Conservation (phyloP, 2,113 vertebrate genomes). For the Myanophis thanlyinensis region DNA sequence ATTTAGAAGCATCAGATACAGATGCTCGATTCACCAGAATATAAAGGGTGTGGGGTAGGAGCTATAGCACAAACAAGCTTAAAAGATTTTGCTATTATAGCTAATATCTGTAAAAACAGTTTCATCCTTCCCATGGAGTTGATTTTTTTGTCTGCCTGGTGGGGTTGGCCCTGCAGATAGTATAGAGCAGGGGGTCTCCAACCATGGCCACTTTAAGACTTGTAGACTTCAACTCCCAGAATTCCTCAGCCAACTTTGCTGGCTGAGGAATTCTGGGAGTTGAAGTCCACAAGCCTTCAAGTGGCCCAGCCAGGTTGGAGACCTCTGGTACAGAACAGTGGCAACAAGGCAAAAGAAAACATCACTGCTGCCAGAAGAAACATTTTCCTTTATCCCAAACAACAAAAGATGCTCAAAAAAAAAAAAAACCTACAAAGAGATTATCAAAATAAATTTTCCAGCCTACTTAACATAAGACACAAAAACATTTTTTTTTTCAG, state of each 20-base stretch:
- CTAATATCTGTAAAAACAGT: neutral
- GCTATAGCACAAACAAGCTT: neutral
- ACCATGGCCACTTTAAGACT: no score
- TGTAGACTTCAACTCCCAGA: no score
- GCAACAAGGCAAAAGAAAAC: neutral
- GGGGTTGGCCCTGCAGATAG: neutral
- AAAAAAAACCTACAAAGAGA: neutral
- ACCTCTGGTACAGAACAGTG: neutral
- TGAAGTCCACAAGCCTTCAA: no score
- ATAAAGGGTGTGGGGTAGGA: neutral
- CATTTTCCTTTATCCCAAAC: neutral
- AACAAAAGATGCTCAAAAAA: neutral
- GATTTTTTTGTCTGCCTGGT: neutral
- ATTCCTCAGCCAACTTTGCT: no score
- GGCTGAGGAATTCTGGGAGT: no score
- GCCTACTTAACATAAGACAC: neutral
- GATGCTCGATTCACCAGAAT: neutral
- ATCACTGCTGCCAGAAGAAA: neutral
- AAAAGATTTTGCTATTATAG: neutral
- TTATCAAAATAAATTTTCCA: neutral
- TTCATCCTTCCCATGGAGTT: neutral
- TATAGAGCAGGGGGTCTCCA: neutral
- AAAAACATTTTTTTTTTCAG: neutral
- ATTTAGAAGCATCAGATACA: neutral
- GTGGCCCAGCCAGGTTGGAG: no score